Conservation (phyloP, 2,113 vertebrate genomes). For the Phylloscopus trochilus region DNA sequence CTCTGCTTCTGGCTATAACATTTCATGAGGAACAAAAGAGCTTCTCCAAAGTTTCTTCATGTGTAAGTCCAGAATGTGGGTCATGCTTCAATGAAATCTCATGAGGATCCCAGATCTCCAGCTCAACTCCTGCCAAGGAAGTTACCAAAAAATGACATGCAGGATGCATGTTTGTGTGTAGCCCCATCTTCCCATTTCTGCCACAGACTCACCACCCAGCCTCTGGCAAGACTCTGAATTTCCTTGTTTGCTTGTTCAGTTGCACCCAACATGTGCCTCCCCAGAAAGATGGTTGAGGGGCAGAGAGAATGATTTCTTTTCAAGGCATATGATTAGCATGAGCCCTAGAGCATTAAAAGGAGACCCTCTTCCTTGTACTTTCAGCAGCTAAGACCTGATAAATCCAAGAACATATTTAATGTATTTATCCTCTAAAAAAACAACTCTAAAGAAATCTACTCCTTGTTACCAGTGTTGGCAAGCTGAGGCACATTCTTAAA, state of each 20-base stretch:
- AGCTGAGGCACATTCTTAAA: constrained; percentile 6
- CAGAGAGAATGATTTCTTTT: not conserved
- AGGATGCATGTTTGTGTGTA: not conserved
- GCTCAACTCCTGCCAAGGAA: not conserved
- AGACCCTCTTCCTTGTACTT: not conserved
- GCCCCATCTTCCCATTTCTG: not conserved
- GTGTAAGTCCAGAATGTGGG: not conserved
- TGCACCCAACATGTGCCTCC: not conserved
- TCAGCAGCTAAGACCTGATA: not conserved
- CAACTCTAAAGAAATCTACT: not conserved
- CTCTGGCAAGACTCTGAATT: not conserved
- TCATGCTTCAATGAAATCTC: not conserved
- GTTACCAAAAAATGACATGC: not conserved
- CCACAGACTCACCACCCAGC: not conserved
- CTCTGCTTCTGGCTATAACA: not conserved
- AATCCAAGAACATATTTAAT: not conserved
- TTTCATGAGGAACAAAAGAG: not conserved
- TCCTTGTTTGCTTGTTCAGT: not conserved
- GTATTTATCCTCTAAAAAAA: not conserved
- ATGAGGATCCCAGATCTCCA: not conserved
- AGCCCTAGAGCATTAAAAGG: not conserved
- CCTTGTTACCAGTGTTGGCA: not conserved
- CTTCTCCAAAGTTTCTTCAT: not conserved
- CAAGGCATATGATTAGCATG: not conserved
- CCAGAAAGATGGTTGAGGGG: not conserved